Evolutionary conservation across 2,797 vertebrate species (phyloP), one percentile per base, ranked within the genome.

Genomic region (Sebastes aleutianus): DNA sequence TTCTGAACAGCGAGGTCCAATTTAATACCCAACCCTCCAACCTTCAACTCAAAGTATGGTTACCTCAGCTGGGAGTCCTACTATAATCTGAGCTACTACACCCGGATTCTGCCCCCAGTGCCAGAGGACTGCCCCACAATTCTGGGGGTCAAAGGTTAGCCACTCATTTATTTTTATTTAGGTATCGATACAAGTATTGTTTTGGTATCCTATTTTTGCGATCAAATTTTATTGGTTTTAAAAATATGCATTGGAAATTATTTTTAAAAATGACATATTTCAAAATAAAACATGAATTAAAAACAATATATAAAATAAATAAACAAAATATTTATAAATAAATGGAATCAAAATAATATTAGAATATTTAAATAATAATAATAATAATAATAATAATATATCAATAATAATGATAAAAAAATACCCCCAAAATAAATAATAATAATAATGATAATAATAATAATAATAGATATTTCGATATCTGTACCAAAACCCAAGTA

Each of bases 51-150:
- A 1, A 96, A 96, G 2, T 96, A 99, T 0, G 91, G 91, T 79
- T 99, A 99, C 93, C 92, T 99, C 91, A 98, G 93, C 93, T 99
- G 99, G 99, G 98, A 99, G 74, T 93, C 97, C 8, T 99, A 97
- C 76, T 94, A 95, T 85, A 99, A 99, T 0, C 89, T 96, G 79
- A 98, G 96, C 87, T 99, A 98, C 70, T 99, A 97, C 89, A 99
- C 98, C 2, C 96, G 98, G 0, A 2, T 99, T 59, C 95, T 99
- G 43, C 98, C 98, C 0, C 97, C 99, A 0, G 96, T 99, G 84
- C 98, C 98, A 0, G 85, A 92, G 5, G 93, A 97, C 91, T 99
- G 99, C 82, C 99, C 98, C 0, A 97, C 93, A 0, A 97, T 97
- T 61, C 90, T 99, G 94, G 99, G 99, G 3, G 94, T 96, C 84